Base-by-base conservation (phyloP, 2,113 vertebrate species). In the Laticauda laticaudata region DNA sequence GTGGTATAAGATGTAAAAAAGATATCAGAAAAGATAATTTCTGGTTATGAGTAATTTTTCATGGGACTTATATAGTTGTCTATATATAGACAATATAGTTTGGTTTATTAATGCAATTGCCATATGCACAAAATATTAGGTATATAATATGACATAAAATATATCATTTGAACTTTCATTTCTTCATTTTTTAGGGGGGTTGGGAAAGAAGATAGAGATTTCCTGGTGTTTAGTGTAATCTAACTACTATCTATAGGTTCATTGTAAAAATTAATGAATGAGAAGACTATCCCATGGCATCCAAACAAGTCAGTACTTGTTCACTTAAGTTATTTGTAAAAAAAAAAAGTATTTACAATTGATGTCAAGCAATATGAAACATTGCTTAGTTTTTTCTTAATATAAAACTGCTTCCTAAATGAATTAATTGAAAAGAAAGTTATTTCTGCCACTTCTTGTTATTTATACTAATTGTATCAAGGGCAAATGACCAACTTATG, bases 331-430 rank as follows among this genome's bases (percentile, higher is more conserved):
- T 56, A 45, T 92, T 86, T 93, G 88, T 86, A 86, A 89, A 86
- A 89, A 88, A 88, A 8, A 43, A 61, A 11, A n/a, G 20, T 90
- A 56, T 64, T 69, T 53, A 53, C 51, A 53, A 53, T 53, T 53
- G 51, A 53, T 53, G 51, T 53, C 51, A 53, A 53, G 11, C 10
- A 53, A 53, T 53, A 53, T 53, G 88, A 92, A 88, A 69, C 75
- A 43, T 86, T 93, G 90, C 88, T 90, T 94, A 92, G 26, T 55
- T 93, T 90, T 56, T 54, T 23, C 43, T 23, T 48, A 69, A 91
- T 92, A 43, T 86, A 89, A 89, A 89, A 20, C 55, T 18, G 87
- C 24, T 86, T 61, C 61, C 14, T 94, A 81, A 93, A 69, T 87
- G 55, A 90, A 57, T 43, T 24, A 92, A 89, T 34, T 45, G 51